These are phyloP conservation scores for Drosophila cardini DNA, from an alignment of 1,140 invertebrate genomes.

Conservation along the genomic window DNA sequence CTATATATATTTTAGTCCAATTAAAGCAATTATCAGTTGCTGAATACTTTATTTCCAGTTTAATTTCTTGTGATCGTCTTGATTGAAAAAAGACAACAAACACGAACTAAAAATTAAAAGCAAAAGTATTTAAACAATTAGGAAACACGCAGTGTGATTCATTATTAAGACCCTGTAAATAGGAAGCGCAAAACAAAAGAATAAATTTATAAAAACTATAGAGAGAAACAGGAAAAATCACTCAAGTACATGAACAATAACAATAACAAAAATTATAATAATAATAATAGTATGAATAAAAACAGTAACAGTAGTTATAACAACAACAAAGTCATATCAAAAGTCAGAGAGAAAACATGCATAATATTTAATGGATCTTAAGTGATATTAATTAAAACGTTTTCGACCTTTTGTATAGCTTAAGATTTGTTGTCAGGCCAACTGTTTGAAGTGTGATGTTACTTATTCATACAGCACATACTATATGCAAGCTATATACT, in stretches of 20 bases:
- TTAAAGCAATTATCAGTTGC: background rate
- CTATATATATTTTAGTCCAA: background rate
- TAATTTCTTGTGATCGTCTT: conserved; percentile 8
- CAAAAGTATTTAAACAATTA: conserved; percentile 31
- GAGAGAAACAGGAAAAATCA: conserved; percentile 40
- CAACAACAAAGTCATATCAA: conserved; percentile 45
- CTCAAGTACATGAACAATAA: conserved; percentile 25
- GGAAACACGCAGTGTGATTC: conserved; percentile 45
- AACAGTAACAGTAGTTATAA: conserved; percentile 7
- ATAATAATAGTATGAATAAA: conserved; percentile 12
- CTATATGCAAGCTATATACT: conserved; percentile 12
- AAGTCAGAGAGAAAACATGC: conserved; percentile 55
- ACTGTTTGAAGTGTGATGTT: conserved; percentile 14
- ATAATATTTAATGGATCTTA: conserved; percentile 66
- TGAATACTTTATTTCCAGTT: background rate
- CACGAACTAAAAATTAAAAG: conserved; percentile 10
- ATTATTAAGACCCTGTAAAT: conserved; percentile 29
- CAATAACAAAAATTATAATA: conserved; percentile 22
- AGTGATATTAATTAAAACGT: conserved; percentile 76
- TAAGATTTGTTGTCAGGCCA: conserved; percentile 42
- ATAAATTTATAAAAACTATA: conserved; percentile 3
- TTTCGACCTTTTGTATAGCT: conserved; percentile 38
- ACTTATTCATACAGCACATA: conserved; percentile 1
- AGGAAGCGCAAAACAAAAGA: conserved; percentile 8
- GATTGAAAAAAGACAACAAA: conserved; percentile 22